Evolutionary conservation across 2,113 vertebrate genomes (phyloP).

Genomic region (Sphaerodactylus townsendi): DNA sequence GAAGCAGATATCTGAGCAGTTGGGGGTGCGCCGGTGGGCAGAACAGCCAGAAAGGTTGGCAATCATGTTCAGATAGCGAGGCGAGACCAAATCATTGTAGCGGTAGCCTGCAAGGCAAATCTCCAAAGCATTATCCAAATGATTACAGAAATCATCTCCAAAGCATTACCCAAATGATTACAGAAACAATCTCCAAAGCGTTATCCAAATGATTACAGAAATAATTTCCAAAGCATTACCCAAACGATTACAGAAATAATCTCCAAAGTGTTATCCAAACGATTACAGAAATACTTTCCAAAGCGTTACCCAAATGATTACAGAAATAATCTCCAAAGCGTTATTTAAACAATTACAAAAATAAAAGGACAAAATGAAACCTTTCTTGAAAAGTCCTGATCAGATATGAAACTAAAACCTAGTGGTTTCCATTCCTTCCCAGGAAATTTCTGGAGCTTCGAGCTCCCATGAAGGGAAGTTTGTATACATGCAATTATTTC

Average conservation of each 20-base stretch:
- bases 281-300: too few species aligned
- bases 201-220: too few species aligned
- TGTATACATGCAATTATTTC: background rate
- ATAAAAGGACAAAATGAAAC: background rate
- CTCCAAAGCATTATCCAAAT: conserved; percentile 14
- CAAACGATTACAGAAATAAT: background rate
- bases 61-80: conserved; percentile 75
- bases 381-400: background rate
- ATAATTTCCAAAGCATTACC: conserved; percentile 19
- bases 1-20: conserved; percentile 75
- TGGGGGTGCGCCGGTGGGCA: conserved; percentile 68
- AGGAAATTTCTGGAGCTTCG: background rate
- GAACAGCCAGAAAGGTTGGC: conserved; percentile 76
- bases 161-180: too few species aligned
- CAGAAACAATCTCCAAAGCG: too few species aligned
- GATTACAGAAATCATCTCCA: rapidly evolving
- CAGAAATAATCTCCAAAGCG: too few species aligned
- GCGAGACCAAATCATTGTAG: conserved; percentile 75
- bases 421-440: background rate
- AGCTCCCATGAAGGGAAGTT: background rate
- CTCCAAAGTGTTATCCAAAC: too few species aligned
- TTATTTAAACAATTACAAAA: too few species aligned
- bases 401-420: background rate
- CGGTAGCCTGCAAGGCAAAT: conserved; percentile 65
- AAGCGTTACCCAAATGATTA: too few species aligned